phyloP scores from a whole-genome alignment of 2,113 vertebrate species.

The Scytalopus superciliaris region DNA sequence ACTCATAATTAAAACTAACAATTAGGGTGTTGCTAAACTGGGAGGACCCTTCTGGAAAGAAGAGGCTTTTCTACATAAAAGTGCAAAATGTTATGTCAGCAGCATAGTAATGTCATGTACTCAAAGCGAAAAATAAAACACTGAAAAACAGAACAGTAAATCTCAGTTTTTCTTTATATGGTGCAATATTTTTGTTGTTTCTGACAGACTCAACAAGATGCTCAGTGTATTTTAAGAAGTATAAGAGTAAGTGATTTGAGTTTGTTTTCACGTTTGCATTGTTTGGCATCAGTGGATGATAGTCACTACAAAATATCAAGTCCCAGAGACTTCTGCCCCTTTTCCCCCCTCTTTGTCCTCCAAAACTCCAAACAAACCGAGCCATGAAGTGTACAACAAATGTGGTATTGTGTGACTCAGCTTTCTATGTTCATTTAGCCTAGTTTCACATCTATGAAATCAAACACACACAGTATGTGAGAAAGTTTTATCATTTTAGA shows the following conservation, averaged over 20 bases:
- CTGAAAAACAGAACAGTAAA: neutral
- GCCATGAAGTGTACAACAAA: neutral
- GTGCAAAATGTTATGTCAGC: slow-evolving; percentile 16
- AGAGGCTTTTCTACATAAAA: neutral
- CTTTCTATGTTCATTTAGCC: slow-evolving; percentile 15
- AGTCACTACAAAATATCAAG: neutral
- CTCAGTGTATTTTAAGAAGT: neutral
- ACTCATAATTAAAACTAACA: neutral
- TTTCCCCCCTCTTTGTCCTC: neutral
- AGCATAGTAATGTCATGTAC: neutral
- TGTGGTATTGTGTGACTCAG: neutral
- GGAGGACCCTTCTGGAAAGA: neutral
- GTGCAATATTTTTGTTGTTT: neutral
- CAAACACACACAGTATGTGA: slow-evolving; percentile 81
- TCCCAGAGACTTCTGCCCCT: neutral
- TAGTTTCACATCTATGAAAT: slow-evolving; percentile 68
- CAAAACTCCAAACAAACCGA: neutral
- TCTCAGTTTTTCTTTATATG: neutral
- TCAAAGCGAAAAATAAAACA: neutral
- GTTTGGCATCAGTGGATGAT: neutral
- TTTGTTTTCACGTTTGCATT: neutral
- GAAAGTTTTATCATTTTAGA: slow-evolving; percentile 84
- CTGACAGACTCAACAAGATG: neutral
- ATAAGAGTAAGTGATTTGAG: neutral
- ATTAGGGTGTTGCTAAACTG: neutral